These are phyloP conservation scores for Gerris lacustris DNA, from an alignment of 2,888 invertebrate genomes.

Conservation along the genomic window DNA sequence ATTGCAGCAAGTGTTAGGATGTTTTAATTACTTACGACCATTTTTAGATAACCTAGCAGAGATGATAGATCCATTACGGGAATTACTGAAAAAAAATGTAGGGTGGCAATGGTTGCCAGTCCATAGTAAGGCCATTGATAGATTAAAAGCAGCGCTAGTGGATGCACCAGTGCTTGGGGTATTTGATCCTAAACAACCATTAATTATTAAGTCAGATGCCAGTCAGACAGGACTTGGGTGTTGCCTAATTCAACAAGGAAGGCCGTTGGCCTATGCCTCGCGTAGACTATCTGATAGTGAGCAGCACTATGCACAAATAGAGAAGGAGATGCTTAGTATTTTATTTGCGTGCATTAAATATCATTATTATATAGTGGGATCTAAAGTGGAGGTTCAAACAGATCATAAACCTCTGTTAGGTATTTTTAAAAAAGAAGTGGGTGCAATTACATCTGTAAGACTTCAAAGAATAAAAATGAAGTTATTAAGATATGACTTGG, in stretches of 20 bases:
- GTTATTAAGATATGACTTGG: slow-evolving; percentile 4
- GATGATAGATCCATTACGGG: slow-evolving; percentile 22
- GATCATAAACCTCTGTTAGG: slow-evolving; percentile 11
- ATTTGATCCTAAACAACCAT: slow-evolving; percentile 20
- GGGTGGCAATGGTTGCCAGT: slow-evolving; percentile 19
- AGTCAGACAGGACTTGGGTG: neutral
- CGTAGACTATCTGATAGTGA: neutral
- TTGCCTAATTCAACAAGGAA: neutral
- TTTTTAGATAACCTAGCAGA: slow-evolving; percentile 25
- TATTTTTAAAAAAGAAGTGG: slow-evolving; percentile 6
- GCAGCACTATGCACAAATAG: slow-evolving; percentile 33
- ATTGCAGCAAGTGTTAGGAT: slow-evolving; percentile 23
- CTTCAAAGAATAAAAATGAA: slow-evolving; percentile 11
- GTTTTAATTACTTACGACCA: slow-evolving; percentile 23
- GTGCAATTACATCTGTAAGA: neutral
- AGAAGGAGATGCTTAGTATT: slow-evolving; percentile 35
- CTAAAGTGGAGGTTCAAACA: slow-evolving; percentile 9
- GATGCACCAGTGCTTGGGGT: slow-evolving; percentile 22
- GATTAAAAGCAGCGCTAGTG: slow-evolving; percentile 21
- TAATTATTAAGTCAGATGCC: slow-evolving; percentile 10
- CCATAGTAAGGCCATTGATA: slow-evolving; percentile 16
- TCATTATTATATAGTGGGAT: slow-evolving; percentile 9
- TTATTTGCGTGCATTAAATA: slow-evolving; percentile 19
- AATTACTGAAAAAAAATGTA: slow-evolving; percentile 20
- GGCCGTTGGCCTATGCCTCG: neutral